These are phyloP conservation scores for Acutogordius australiensis DNA, from an alignment of 2,888 invertebrate genomes.

Conservation along the genomic window DNA sequence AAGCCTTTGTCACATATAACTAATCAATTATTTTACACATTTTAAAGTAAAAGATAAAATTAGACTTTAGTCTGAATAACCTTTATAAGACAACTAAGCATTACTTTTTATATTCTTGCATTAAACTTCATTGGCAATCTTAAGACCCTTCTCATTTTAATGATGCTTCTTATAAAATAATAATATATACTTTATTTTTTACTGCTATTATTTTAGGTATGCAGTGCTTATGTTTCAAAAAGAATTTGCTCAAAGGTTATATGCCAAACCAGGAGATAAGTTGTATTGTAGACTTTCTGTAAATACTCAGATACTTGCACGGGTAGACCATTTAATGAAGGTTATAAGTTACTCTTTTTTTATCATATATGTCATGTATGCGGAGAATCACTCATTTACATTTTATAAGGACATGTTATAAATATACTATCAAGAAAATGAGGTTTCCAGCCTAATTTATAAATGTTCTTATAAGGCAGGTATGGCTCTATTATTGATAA, in stretches of 20 bases:
- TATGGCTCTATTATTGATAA: too few species aligned
- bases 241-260: conserved; percentile 81
- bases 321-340: conserved; percentile 84
- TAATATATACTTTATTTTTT: background rate
- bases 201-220: conserved; percentile 50
- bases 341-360: too few species aligned
- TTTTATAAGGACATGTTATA: too few species aligned
- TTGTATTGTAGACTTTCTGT: conserved; percentile 75
- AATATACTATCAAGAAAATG: too few species aligned
- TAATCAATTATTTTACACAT: too few species aligned
- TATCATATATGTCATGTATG: too few species aligned
- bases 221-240: conserved; percentile 94
- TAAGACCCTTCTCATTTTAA: background rate
- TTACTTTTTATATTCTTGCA: background rate
- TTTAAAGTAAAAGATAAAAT: background rate
- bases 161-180: background rate
- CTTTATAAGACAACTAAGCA: background rate
- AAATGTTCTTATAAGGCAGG: too few species aligned
- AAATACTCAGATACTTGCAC: conserved; percentile 70
- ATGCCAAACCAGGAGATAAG: conserved; percentile 87
- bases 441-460: too few species aligned
- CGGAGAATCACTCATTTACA: too few species aligned
- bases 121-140: background rate
- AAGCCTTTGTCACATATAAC: too few species aligned
- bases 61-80: background rate